These are phyloP conservation scores for Acrocephalus arundinaceus DNA, from an alignment of 2,113 vertebrate genomes.

Conservation along the genomic window DNA sequence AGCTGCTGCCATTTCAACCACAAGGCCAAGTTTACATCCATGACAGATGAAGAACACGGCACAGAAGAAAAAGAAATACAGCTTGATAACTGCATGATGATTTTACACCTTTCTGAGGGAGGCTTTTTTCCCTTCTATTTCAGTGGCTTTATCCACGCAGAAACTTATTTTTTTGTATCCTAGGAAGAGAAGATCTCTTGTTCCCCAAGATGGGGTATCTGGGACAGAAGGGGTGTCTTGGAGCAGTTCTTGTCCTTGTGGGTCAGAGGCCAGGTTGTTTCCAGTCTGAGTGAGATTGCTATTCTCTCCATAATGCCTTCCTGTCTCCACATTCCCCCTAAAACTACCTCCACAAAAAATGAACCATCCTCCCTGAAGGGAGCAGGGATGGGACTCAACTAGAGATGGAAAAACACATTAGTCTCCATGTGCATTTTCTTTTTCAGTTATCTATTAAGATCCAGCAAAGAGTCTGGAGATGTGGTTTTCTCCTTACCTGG, in stretches of 20 bases:
- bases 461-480: background rate
- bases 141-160: background rate
- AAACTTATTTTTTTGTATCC: background rate
- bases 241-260: background rate
- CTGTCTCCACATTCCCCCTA: background rate
- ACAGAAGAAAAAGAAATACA: background rate
- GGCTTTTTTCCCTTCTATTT: background rate
- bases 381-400: background rate
- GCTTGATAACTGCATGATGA: background rate
- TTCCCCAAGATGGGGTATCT: background rate
- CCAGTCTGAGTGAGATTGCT: background rate
- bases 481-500: background rate
- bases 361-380: background rate
- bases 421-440: background rate
- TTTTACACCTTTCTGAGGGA: background rate
- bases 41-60: background rate
- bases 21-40: slow-evolving; percentile 7
- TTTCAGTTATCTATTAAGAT: background rate
- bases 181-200: background rate
- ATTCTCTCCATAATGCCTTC: background rate
- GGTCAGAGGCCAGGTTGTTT: background rate
- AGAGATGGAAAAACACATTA: background rate
- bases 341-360: background rate
- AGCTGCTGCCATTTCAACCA: slow-evolving; percentile 31
- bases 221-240: background rate